Conservation (phyloP, 2,113 vertebrate species). For the Muntiacus muntjak region DNA sequence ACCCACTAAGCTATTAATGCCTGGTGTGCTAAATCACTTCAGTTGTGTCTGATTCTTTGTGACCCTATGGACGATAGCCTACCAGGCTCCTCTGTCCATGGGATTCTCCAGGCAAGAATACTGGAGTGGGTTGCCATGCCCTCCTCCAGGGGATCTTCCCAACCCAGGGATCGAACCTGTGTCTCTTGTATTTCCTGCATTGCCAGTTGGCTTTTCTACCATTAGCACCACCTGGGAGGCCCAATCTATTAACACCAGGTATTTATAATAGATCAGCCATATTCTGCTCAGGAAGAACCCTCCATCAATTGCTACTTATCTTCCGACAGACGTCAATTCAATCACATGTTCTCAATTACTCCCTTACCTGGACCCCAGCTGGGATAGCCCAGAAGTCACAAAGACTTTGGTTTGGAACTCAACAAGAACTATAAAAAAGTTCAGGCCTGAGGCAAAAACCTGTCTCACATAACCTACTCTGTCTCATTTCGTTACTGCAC, state of each 20-base stretch:
- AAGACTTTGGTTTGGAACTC: neutral
- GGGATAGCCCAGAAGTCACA: neutral
- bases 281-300: neutral
- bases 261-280: neutral
- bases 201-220: neutral
- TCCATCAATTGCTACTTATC: neutral
- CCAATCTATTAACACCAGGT: neutral
- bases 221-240: neutral
- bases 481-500: neutral
- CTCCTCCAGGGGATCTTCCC: neutral
- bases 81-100: neutral
- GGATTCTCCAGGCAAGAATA: neutral
- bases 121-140: neutral
- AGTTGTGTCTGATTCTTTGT: neutral
- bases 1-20: neutral
- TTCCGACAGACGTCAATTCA: neutral
- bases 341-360: neutral
- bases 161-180: neutral
- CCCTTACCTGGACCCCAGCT: neutral
- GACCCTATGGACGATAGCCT: neutral
- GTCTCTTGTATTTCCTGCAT: neutral
- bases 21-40: neutral
- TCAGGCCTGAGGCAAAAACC: constrained; percentile 11
- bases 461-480: neutral
- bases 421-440: constrained; percentile 1